These are phyloP conservation scores for Bolinopsis microptera DNA, from an alignment of 37 sponge, comb jelly and placozoan genomes.

Conservation along the genomic window DNA sequence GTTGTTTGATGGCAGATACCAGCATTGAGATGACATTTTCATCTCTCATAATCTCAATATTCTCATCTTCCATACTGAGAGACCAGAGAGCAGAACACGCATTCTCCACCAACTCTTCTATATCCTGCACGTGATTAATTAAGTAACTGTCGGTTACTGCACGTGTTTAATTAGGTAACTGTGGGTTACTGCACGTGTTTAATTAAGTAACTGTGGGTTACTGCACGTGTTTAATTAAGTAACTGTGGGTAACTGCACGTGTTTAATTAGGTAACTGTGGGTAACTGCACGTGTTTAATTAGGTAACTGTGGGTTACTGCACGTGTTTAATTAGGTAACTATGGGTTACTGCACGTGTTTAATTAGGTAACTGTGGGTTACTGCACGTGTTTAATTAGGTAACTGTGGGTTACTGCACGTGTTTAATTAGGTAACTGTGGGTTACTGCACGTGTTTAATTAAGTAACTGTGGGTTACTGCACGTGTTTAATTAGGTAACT, in stretches of 20 bases:
- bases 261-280: not conserved
- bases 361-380: not conserved
- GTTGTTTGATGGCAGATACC: not conserved
- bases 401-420: not conserved
- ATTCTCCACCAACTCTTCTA: slow-evolving; percentile 69
- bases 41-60: slow-evolving; percentile 34
- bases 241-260: not conserved
- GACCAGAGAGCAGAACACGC: slow-evolving; percentile 80
- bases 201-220: not conserved
- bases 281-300: not conserved
- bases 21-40: not conserved
- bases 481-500: too few species aligned
- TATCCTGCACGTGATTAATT: too few species aligned
- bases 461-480: not conserved
- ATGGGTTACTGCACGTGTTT: not conserved
- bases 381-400: not conserved
- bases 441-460: too few species aligned
- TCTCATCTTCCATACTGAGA: slow-evolving; percentile 79
- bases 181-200: not conserved
- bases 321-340: too few species aligned
- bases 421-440: too few species aligned
- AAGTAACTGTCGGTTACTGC: too few species aligned
- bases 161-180: not conserved
- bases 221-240: not conserved
- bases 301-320: not conserved